phyloP scores from a whole-genome alignment of 1,140 invertebrate genomes.

The Trichogramma pretiosum region DNA sequence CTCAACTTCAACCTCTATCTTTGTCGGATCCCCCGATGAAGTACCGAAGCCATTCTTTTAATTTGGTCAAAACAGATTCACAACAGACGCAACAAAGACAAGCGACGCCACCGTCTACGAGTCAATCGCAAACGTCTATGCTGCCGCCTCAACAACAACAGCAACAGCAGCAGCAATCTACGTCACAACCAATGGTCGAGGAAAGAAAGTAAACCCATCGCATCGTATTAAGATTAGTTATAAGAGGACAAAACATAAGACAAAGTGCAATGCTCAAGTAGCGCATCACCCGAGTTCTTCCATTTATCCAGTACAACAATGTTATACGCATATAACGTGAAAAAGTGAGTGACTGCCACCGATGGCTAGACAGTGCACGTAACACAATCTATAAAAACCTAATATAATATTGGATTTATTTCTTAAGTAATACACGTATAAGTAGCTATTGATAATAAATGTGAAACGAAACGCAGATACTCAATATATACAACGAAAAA shows the following conservation, averaged over 20 bases:
- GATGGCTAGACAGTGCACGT: no score
- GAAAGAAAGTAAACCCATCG: conserved; percentile 46
- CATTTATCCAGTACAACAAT: conserved; percentile 14
- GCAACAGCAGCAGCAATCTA: neutral
- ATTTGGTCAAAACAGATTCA: conserved; percentile 41
- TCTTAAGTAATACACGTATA: no score
- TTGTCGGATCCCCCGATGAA: conserved; percentile 42
- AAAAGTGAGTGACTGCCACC: no score
- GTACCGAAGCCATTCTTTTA: conserved; percentile 44
- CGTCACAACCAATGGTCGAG: no score
- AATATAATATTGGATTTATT: no score
- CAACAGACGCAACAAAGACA: conserved; percentile 19
- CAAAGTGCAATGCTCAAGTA: conserved; percentile 18
- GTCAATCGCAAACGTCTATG: no score
- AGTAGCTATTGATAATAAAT: no score
- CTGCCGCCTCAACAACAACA: neutral
- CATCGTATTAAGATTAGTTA: no score
- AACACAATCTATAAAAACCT: no score
- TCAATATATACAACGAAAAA: no score
- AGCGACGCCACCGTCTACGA: neutral
- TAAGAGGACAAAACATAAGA: no score
- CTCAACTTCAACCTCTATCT: conserved; percentile 30
- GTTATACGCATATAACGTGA: neutral
- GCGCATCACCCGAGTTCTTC: conserved; percentile 14
- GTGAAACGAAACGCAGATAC: no score